These are phyloP conservation scores for Uria lomvia DNA, from an alignment of 2,113 vertebrate genomes.

Conservation along the genomic window DNA sequence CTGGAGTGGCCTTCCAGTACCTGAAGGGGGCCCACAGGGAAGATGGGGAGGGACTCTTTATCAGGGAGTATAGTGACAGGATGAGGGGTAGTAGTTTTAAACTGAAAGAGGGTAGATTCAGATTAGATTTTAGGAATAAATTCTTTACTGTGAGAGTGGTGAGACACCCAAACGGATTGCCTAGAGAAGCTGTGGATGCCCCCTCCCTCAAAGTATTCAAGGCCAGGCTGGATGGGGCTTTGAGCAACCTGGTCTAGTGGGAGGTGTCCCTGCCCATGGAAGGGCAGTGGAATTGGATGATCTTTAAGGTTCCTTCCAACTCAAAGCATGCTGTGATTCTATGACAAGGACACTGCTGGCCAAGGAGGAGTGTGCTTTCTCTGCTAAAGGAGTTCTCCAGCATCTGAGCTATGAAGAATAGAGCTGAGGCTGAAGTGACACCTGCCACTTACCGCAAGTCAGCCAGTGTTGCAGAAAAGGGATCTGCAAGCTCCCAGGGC, in stretches of 20 bases:
- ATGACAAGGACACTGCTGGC: neutral
- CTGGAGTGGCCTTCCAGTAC: neutral
- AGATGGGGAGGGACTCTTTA: neutral
- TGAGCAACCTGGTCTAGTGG: neutral
- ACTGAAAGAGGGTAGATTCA: neutral
- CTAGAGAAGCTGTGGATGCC: neutral
- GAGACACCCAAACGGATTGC: neutral
- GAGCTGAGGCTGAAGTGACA: neutral
- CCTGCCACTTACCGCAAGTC: neutral
- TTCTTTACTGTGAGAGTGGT: neutral
- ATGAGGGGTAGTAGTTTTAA: neutral
- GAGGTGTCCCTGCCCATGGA: neutral
- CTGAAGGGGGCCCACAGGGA: neutral
- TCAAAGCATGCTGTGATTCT: neutral
- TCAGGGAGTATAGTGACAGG: neutral
- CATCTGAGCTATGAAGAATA: neutral
- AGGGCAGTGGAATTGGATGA: neutral
- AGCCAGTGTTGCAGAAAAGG: neutral
- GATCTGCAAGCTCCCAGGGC: neutral
- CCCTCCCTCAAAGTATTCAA: neutral
- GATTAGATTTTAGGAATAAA: neutral
- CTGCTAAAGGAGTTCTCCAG: neutral
- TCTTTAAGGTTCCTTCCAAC: neutral
- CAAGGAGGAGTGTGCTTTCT: neutral
- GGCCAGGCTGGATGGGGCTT: neutral